A percentile compares a stretch with the other conserved stretches of the same genome.
Conservation (phyloP, 2,797 vertebrate species). For the Sciurus vulgaris region DNA sequence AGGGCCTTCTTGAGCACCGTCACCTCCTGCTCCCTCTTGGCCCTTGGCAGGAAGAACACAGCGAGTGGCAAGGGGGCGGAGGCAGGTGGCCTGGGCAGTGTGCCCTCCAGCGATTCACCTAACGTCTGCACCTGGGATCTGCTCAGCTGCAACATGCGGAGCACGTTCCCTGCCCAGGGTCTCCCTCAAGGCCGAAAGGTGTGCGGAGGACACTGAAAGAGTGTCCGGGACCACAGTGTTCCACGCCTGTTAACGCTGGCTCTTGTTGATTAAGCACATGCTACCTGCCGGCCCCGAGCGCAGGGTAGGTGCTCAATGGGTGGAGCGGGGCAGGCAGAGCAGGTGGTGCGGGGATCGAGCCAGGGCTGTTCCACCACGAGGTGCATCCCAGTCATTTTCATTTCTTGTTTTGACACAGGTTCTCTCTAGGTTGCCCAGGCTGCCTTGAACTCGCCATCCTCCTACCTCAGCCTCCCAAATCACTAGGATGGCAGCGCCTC, state of each 20-base stretch:
- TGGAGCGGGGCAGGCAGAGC: too few species aligned
- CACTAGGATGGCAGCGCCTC: too few species aligned
- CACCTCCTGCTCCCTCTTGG: constrained; percentile 98
- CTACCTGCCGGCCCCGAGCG: not conserved
- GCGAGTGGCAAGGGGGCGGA: not conserved
- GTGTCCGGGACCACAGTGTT: not conserved
- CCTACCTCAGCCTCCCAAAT: too few species aligned
- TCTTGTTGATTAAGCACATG: not conserved
- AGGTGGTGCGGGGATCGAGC: too few species aligned
- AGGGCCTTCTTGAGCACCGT: constrained; percentile 94
- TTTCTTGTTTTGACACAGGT: too few species aligned
- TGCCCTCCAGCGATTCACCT: not conserved
- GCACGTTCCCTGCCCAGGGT: not conserved
- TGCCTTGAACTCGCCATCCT: too few species aligned
- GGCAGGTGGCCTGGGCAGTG: not conserved
- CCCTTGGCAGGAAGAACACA: constrained; percentile 85
- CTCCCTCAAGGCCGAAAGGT: not conserved
- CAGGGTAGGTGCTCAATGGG: too few species aligned
- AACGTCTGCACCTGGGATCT: not conserved
- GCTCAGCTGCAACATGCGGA: not conserved
- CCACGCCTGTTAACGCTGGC: not conserved
- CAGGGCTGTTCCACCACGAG: too few species aligned
- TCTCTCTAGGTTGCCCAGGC: too few species aligned
- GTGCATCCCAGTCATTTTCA: too few species aligned
- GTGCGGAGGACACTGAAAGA: not conserved